phyloP scores from a whole-genome alignment of 2,888 invertebrate species.

The Glaucopsyche alexis region DNA sequence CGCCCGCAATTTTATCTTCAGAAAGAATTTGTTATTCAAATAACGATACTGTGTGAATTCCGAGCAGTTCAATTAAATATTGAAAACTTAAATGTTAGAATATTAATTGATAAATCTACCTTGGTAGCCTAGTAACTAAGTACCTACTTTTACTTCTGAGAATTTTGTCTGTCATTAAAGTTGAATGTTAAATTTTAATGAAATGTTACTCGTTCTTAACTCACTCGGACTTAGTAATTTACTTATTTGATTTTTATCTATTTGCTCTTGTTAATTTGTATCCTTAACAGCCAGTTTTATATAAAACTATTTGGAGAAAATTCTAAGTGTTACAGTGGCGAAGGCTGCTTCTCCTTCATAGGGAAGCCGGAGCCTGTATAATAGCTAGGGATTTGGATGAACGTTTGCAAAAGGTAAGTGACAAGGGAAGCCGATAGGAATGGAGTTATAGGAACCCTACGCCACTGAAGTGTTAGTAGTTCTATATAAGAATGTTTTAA shows the following conservation, averaged over 20 bases:
- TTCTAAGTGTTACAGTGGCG: too few relatives aligned
- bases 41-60: constrained; percentile 9
- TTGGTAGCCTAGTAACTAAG: too few relatives aligned
- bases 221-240: neutral
- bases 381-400: too few relatives aligned
- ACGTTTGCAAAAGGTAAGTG: too few relatives aligned
- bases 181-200: neutral
- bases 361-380: too few relatives aligned
- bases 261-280: neutral
- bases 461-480: too few relatives aligned
- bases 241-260: neutral
- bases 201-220: neutral
- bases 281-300: too few relatives aligned
- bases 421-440: too few relatives aligned
- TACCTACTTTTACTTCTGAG: neutral
- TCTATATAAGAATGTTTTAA: too few relatives aligned
- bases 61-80: neutral
- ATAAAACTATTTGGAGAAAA: too few relatives aligned
- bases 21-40: constrained; percentile 26
- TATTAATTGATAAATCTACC: neutral
- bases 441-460: too few relatives aligned
- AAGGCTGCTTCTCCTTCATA: too few relatives aligned
- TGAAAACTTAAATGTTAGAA: neutral
- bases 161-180: neutral
- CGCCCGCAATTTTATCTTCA: constrained; percentile 20